Conservation (phyloP, 2,888 invertebrate genomes). For the Dinocampus coccinellae region DNA sequence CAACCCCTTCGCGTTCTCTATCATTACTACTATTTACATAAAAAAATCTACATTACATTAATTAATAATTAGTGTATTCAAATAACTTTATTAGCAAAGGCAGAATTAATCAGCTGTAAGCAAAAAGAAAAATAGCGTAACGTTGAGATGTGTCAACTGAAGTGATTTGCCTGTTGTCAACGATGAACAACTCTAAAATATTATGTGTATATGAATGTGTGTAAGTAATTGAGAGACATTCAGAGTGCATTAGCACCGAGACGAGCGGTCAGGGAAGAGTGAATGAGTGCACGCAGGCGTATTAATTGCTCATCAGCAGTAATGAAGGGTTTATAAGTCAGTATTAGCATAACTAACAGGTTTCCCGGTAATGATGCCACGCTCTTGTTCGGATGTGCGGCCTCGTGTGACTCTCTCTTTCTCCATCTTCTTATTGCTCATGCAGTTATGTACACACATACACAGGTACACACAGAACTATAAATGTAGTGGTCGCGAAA, state of each 20-base stretch:
- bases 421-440: background rate
- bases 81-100: background rate
- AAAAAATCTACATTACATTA: too few species aligned
- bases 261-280: constrained; percentile 30
- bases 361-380: constrained; percentile 64
- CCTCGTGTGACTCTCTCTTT: constrained; percentile 17
- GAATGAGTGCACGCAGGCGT: constrained; percentile 52
- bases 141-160: background rate
- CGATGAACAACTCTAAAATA: constrained; percentile 19
- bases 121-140: background rate
- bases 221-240: constrained; percentile 62
- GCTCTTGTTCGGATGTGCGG: constrained; percentile 44
- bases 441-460: constrained; percentile 8
- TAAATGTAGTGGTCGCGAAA: constrained; percentile 18
- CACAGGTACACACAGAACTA: too few species aligned
- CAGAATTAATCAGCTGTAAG: background rate
- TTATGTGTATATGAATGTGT: constrained; percentile 24
- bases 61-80: too few species aligned
- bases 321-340: constrained; percentile 68
- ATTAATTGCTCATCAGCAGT: constrained; percentile 67
- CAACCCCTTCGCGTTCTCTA: too few species aligned
- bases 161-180: background rate
- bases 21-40: too few species aligned
- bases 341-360: constrained; percentile 68
- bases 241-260: constrained; percentile 59